Conservation (phyloP, 1,140 invertebrate species). For the Bombus waltoni region DNA sequence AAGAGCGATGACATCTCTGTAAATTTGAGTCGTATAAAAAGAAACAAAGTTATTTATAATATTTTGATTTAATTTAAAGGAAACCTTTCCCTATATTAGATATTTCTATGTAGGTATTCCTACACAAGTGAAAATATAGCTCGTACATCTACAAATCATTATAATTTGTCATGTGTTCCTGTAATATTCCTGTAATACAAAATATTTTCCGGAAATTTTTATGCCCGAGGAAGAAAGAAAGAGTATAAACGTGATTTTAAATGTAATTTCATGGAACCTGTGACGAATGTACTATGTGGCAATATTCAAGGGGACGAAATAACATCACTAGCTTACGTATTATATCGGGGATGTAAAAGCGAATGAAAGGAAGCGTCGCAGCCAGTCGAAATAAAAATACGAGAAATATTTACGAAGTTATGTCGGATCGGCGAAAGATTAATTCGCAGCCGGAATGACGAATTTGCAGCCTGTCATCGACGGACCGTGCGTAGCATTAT, state of each 20-base stretch:
- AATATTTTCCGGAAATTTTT: not conserved
- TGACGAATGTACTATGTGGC: not conserved
- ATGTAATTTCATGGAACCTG: not conserved
- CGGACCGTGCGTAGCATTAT: slow-evolving; percentile 39
- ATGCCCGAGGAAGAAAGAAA: not conserved
- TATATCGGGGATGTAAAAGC: slow-evolving; percentile 52
- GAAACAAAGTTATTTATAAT: too few relatives aligned
- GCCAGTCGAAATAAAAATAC: slow-evolving; percentile 38
- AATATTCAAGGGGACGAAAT: slow-evolving; percentile 27
- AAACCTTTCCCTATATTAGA: too few relatives aligned
- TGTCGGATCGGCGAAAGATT: slow-evolving; percentile 34
- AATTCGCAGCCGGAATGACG: slow-evolving; percentile 39
- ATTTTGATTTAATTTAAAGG: too few relatives aligned
- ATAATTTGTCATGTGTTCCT: too few relatives aligned
- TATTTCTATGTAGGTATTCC: too few relatives aligned
- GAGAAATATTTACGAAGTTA: slow-evolving; percentile 1
- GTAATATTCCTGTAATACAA: not conserved
- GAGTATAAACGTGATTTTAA: not conserved
- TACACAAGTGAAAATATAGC: too few relatives aligned
- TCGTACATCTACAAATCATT: too few relatives aligned
- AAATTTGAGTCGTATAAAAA: too few relatives aligned
- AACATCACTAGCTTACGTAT: slow-evolving; percentile 25
- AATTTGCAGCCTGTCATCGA: slow-evolving; percentile 43
- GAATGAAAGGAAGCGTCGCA: slow-evolving; percentile 22
- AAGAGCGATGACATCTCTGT: too few relatives aligned